A percentile compares a stretch with the other conserved stretches of the same genome.
phyloP scores from a whole-genome alignment of 2,888 invertebrate genomes.

The Pardosa pseudoannulata region DNA sequence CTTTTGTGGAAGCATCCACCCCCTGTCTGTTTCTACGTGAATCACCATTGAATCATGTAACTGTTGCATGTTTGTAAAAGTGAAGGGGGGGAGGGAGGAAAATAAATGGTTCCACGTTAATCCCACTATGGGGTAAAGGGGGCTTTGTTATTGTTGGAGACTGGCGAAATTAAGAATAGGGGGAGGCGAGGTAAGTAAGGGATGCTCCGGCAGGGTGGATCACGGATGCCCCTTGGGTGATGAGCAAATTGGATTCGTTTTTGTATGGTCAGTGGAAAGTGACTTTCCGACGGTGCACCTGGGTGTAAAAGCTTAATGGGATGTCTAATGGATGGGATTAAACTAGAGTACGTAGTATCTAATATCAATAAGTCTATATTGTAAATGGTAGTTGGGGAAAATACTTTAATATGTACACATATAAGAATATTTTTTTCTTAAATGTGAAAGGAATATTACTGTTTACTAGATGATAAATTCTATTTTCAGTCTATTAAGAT shows the following conservation, averaged over 20 bases:
- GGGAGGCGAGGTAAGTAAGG: conserved; percentile 30
- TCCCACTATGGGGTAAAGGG: conserved; percentile 19
- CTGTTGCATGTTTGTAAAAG: conserved; percentile 57
- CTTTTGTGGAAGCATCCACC: conserved; percentile 27
- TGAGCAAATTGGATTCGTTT: conserved; percentile 50
- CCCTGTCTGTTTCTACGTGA: conserved; percentile 38
- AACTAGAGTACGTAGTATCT: not conserved
- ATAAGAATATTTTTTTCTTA: too few relatives aligned
- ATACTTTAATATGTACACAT: too few relatives aligned
- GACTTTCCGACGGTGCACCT: conserved; percentile 17
- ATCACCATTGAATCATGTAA: conserved; percentile 65
- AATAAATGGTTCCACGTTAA: conserved; percentile 52
- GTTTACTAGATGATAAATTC: too few relatives aligned
- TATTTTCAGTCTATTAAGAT: too few relatives aligned
- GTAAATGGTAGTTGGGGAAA: too few relatives aligned
- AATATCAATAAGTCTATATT: not conserved
- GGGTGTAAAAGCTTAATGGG: conserved; percentile 31
- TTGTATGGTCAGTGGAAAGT: conserved; percentile 37
- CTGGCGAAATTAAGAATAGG: conserved; percentile 17
- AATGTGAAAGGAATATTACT: too few relatives aligned
- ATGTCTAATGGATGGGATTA: conserved; percentile 14
- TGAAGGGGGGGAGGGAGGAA: conserved; percentile 8
- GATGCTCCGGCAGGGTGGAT: conserved; percentile 20
- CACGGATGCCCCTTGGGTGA: conserved; percentile 6
- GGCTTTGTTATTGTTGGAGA: conserved; percentile 29